These are phyloP conservation scores for Saccopteryx bilineata DNA, from an alignment of 2,113 vertebrate genomes.

Conservation along the genomic window DNA sequence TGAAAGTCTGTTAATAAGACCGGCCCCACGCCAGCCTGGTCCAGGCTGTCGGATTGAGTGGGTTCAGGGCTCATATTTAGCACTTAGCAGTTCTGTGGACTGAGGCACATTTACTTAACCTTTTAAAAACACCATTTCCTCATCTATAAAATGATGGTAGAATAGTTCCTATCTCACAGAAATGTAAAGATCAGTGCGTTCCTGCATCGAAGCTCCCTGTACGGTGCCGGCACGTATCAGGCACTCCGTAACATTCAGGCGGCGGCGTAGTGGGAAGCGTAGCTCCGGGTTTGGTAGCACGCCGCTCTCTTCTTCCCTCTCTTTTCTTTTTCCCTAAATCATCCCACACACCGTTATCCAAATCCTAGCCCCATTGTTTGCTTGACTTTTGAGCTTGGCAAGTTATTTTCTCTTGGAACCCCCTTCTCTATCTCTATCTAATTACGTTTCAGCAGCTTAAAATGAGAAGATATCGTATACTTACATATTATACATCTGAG, in stretches of 20 bases:
- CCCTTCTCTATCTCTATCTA: background rate
- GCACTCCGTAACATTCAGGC: background rate
- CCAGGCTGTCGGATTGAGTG: background rate
- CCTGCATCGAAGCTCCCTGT: background rate
- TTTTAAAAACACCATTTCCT: background rate
- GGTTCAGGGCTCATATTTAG: too few species aligned
- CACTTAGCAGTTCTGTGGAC: background rate
- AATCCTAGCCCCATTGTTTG: conserved; percentile 40
- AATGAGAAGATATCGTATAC: conserved; percentile 26
- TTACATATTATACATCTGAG: background rate
- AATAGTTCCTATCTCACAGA: background rate
- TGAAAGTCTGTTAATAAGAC: background rate
- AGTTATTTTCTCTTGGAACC: conserved; percentile 52
- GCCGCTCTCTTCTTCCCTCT: background rate
- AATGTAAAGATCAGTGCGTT: background rate
- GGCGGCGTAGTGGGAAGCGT: background rate
- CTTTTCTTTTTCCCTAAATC: conserved; percentile 69
- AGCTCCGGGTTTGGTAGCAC: background rate
- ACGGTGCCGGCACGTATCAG: rapidly evolving
- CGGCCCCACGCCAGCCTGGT: background rate
- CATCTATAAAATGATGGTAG: background rate
- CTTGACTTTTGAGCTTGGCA: conserved; percentile 66
- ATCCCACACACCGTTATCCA: conserved; percentile 34
- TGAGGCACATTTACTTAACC: background rate
- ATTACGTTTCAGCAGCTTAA: conserved; percentile 64